phyloP scores from a whole-genome alignment of 2,888 invertebrate genomes.

The Lithophane semibrunnea region DNA sequence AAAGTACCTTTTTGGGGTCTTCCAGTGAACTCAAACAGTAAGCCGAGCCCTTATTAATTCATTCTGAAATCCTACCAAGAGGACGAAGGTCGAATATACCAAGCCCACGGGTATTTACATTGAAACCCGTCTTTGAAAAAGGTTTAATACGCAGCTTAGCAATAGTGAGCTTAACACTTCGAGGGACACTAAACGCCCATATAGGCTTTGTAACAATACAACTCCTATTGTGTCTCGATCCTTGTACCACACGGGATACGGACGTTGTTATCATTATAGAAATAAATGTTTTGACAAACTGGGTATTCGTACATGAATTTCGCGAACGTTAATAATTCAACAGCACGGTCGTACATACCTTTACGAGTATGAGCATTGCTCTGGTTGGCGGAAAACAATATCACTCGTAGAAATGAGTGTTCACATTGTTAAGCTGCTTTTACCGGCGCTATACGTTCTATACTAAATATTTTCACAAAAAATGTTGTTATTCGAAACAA shows the following conservation, averaged over 20 bases:
- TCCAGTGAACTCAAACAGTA: slow-evolving; percentile 56
- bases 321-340: slow-evolving; percentile 42
- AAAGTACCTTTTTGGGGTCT: slow-evolving; percentile 45
- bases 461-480: slow-evolving; percentile 38
- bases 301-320: slow-evolving; percentile 29
- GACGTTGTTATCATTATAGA: slow-evolving; percentile 7
- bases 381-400: slow-evolving; percentile 53
- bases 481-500: slow-evolving; percentile 40
- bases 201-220: too few relatives aligned
- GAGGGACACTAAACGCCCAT: too few relatives aligned
- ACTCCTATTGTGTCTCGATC: too few relatives aligned
- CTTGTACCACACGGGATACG: background rate
- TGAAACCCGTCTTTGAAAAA: slow-evolving; percentile 43
- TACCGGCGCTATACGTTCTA: slow-evolving; percentile 18
- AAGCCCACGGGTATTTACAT: slow-evolving; percentile 38
- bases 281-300: slow-evolving; percentile 31
- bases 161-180: background rate
- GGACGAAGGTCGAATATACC: slow-evolving; percentile 32
- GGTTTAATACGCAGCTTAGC: slow-evolving; percentile 28
- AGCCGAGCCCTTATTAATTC: slow-evolving; percentile 53
- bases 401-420: slow-evolving; percentile 44
- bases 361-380: slow-evolving; percentile 47
- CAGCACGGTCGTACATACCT: slow-evolving; percentile 18
- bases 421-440: slow-evolving; percentile 53
- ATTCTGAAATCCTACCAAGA: slow-evolving; percentile 37